phyloP scores from a whole-genome alignment of 2,113 vertebrate genomes.

The Vidua macroura region DNA sequence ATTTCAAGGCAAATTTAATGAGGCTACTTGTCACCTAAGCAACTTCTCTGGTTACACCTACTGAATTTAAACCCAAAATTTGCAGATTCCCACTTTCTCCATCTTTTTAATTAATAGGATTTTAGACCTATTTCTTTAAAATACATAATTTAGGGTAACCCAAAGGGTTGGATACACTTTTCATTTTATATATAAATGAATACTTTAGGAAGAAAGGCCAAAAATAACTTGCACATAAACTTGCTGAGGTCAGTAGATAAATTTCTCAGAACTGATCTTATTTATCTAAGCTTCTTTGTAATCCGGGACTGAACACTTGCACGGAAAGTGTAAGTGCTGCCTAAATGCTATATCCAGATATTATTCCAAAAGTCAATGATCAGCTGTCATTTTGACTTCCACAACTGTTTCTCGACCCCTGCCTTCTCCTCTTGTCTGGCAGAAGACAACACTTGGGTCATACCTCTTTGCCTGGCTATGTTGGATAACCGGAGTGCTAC shows the following conservation, averaged over 20 bases:
- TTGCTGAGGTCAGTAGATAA: neutral
- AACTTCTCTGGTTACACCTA: neutral
- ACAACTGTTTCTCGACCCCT: neutral
- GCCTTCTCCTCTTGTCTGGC: neutral
- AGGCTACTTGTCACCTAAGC: neutral
- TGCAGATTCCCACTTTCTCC: neutral
- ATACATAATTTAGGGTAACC: neutral
- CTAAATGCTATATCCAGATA: neutral
- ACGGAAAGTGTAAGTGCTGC: neutral
- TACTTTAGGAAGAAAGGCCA: neutral
- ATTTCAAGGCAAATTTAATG: neutral
- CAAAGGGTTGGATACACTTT: neutral
- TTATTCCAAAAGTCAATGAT: neutral
- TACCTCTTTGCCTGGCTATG: rapidly evolving
- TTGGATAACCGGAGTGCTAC: neutral
- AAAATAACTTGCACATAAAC: neutral
- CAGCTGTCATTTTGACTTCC: neutral
- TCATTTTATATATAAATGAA: neutral
- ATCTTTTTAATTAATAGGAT: neutral
- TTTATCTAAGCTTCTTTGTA: neutral
- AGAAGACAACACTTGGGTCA: neutral
- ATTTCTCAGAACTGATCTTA: neutral
- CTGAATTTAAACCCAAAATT: neutral
- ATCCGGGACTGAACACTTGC: neutral
- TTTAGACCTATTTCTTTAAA: neutral